Evolutionary conservation across 2,888 invertebrate genomes (phyloP).

Genomic region (Drosophila anceps): DNA sequence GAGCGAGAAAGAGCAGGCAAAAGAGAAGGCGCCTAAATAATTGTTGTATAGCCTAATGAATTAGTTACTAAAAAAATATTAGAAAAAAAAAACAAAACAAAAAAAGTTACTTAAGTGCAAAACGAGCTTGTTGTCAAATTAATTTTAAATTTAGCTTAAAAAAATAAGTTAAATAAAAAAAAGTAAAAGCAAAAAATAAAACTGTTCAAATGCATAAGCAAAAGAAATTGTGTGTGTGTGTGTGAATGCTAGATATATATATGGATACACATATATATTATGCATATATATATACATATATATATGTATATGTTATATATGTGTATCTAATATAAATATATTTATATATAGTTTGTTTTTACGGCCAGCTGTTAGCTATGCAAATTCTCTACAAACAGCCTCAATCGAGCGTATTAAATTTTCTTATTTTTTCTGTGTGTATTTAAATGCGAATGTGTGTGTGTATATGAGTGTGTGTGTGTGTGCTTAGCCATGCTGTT

Average conservation of each 20-base stretch:
- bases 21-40: slow-evolving; percentile 19
- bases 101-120: slow-evolving; percentile 78
- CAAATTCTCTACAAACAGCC: slow-evolving; percentile 25
- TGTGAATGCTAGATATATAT: slow-evolving; percentile 3
- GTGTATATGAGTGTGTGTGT: slow-evolving; percentile 1
- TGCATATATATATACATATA: slow-evolving; percentile 7
- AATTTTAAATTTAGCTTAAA: slow-evolving; percentile 65
- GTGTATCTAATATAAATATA: neutral
- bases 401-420: slow-evolving; percentile 19
- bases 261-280: slow-evolving; percentile 4
- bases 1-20: neutral
- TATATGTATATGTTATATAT: slow-evolving; percentile 9
- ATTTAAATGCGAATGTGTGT: slow-evolving; percentile 8
- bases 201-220: slow-evolving; percentile 34
- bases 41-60: slow-evolving; percentile 58
- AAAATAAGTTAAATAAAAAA: neutral
- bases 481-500: slow-evolving; percentile 33
- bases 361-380: slow-evolving; percentile 27
- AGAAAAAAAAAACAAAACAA: slow-evolving; percentile 20
- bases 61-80: slow-evolving; percentile 29
- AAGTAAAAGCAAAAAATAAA: slow-evolving; percentile 7
- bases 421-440: slow-evolving; percentile 5
- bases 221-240: slow-evolving; percentile 13
- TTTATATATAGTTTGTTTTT: slow-evolving; percentile 11
- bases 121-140: slow-evolving; percentile 82